Percentiles rank a stretch among this genome's conserved stretches.
Conservation (phyloP, 2,113 vertebrate species). For the Prunella fulvescens region DNA sequence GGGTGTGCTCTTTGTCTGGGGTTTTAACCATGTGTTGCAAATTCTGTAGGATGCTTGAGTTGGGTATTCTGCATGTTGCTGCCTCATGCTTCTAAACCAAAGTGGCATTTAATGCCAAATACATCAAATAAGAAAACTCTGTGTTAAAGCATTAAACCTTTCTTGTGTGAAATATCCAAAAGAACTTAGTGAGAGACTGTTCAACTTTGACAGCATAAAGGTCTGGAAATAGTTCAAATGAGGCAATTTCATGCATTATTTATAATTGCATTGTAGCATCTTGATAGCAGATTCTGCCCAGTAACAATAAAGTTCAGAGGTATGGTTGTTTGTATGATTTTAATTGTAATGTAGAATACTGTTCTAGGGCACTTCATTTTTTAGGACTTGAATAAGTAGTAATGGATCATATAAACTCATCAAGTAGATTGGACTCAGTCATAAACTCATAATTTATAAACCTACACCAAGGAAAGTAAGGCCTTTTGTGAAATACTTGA, state of each 20-base stretch:
- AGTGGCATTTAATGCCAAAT: not conserved
- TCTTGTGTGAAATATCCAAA: not conserved
- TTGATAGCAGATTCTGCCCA: not conserved
- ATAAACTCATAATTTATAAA: not conserved
- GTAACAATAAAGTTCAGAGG: not conserved
- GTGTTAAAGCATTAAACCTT: not conserved
- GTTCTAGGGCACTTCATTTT: not conserved
- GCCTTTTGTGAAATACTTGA: not conserved
- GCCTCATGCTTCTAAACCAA: not conserved
- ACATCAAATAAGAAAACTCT: not conserved
- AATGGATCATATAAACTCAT: not conserved
- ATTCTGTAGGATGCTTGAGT: not conserved
- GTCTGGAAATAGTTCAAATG: not conserved
- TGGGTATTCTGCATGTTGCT: not conserved
- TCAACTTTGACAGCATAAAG: not conserved
- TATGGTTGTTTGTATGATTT: not conserved
- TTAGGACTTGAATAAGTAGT: not conserved
- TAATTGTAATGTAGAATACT: not conserved
- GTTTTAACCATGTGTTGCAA: not conserved
- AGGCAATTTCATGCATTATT: constrained; percentile 1
- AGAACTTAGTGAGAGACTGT: not conserved
- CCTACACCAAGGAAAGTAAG: not conserved
- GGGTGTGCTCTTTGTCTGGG: not conserved
- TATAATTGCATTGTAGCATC: not conserved
- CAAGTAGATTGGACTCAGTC: not conserved